Evolutionary conservation across 2,113 vertebrate species (phyloP).

Genomic region (Regulus satrapa): DNA sequence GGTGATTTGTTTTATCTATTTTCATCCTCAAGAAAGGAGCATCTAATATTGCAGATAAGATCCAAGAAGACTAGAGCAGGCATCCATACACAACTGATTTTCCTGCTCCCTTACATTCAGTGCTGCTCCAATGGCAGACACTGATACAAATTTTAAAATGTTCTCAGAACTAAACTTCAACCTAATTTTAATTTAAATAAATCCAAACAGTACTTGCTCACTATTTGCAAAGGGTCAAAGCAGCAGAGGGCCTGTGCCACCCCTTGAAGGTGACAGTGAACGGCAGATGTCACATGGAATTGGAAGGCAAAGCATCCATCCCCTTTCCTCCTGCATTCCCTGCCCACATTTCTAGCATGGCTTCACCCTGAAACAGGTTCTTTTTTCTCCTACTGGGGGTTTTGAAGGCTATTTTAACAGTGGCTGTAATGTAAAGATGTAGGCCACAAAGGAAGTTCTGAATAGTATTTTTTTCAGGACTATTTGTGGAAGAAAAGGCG

Average conservation of each 20-base stretch:
- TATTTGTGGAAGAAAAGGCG: neutral
- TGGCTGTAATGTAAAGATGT: neutral
- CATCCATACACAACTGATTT: slow-evolving; percentile 12
- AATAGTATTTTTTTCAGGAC: neutral
- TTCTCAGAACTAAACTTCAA: neutral
- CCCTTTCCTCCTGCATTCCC: neutral
- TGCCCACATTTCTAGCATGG: neutral
- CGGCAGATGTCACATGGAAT: neutral
- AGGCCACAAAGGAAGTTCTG: neutral
- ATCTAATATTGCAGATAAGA: slow-evolving; percentile 13
- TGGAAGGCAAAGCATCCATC: neutral
- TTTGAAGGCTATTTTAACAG: neutral
- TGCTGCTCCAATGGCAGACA: neutral
- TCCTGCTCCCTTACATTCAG: neutral
- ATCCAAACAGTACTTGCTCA: neutral
- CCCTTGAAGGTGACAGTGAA: neutral
- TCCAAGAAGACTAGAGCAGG: slow-evolving; percentile 26
- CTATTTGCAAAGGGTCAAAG: neutral
- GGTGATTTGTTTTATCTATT: slow-evolving; percentile 11
- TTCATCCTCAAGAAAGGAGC: neutral
- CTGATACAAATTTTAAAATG: neutral
- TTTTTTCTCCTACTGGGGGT: neutral
- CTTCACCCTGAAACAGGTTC: neutral
- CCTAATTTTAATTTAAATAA: neutral
- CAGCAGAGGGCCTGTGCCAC: neutral